Evolutionary conservation across 2,797 vertebrate genomes (phyloP), one percentile per base, ranked within the genome.

Genomic region (Buphagus erythrorhynchus): DNA sequence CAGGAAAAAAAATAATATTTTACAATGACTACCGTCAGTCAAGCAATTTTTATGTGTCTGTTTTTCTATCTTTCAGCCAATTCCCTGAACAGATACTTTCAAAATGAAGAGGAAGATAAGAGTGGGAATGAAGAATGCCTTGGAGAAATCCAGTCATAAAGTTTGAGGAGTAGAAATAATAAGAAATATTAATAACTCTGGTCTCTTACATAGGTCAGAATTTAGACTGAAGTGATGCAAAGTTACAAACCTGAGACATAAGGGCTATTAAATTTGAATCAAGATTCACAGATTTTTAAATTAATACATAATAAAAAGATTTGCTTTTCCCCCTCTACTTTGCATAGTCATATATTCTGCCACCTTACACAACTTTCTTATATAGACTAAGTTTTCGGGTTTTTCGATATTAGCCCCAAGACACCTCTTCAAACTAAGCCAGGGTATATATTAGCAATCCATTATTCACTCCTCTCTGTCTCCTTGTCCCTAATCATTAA

Each of bases 31-130:
- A 73, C 18, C 1, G 2, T 28, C 68, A 86, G 81, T 66, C 61
- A 90, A 96, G 80, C 25, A 4, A 51, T 83, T 89, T 90, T 57
- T 93, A 10, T 96, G 40, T 95, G 15, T 81, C 18, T 95, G 58
- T 82, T 86, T 88, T 80, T 94, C 55, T 95, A 2, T 93, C 85
- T 92, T 95, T 93, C 94, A 97, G 96, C 67, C 61, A 52, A 61
- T 19, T 57, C 28, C 5, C 42, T 49, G 54, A 84, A 77, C 25
- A 18, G 66, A 54, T 75, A 17, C 57, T 80, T 74, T 38, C 21
- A 80, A 88, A 65, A 22, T 38, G 54, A 91, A 87, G 91, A 94
- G 22, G 81, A 65, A 42, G 31, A 42, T 57, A 42, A 14, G 31
- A 42, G 5, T 49, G 29, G 65, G 52, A 90, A 81, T 8, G 38